Conservation (phyloP, 2,113 vertebrate species). For the Ceuthmochares aereus region DNA sequence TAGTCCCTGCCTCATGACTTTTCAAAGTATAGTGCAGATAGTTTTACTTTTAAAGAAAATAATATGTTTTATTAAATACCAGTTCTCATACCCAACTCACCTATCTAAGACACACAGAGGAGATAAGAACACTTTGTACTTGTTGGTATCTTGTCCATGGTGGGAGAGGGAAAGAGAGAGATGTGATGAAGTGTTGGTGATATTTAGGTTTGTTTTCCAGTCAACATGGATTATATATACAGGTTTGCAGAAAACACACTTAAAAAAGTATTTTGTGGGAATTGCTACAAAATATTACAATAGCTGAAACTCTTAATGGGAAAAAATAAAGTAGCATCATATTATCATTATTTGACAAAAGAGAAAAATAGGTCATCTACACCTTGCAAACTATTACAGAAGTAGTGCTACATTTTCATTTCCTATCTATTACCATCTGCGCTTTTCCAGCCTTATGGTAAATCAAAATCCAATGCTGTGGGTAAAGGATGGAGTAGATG, state of each 20-base stretch:
- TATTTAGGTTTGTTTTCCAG: neutral
- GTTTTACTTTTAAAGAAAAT: neutral
- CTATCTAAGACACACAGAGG: neutral
- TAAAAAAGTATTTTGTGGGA: neutral
- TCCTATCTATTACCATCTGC: neutral
- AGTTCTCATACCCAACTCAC: neutral
- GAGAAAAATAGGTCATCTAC: neutral
- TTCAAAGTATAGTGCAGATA: neutral
- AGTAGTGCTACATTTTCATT: neutral
- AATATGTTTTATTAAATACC: neutral
- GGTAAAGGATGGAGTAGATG: neutral
- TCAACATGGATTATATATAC: neutral
- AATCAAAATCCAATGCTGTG: neutral
- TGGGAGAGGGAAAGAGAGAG: neutral
- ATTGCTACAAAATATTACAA: neutral
- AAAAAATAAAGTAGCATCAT: neutral
- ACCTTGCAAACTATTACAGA: neutral
- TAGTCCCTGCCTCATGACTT: neutral
- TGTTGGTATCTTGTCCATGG: neutral
- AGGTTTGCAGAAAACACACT: neutral
- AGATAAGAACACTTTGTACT: neutral
- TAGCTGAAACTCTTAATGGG: neutral
- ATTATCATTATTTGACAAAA: neutral
- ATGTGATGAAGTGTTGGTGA: neutral
- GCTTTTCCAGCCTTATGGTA: fast-evolving